These are phyloP conservation scores for Saturnia pavonia DNA, from an alignment of 2,888 invertebrate species.

Conservation along the genomic window DNA sequence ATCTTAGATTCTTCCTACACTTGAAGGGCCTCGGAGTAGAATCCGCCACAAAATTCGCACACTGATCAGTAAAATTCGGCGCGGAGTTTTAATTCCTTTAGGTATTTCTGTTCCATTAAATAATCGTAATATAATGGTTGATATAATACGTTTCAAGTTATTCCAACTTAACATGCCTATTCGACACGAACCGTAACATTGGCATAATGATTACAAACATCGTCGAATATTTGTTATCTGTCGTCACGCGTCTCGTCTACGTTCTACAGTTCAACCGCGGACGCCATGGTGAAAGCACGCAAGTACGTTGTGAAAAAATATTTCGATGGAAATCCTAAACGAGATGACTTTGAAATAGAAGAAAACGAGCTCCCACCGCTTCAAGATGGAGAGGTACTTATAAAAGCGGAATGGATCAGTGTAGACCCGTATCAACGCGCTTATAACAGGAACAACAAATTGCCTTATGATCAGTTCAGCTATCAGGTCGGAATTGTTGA, in stretches of 20 bases:
- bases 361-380: constrained; percentile 83
- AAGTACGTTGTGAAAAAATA: constrained; percentile 80
- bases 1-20: too few relatives aligned
- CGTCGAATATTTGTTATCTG: background rate
- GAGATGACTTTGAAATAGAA: constrained; percentile 80
- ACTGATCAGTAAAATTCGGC: background rate
- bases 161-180: background rate
- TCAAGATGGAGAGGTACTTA: constrained; percentile 76
- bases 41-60: background rate
- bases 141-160: background rate
- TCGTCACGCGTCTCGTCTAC: background rate
- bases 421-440: constrained; percentile 57
- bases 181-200: background rate
- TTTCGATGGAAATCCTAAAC: constrained; percentile 82
- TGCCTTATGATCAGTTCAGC: constrained; percentile 40
- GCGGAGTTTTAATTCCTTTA: background rate
- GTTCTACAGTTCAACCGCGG: background rate
- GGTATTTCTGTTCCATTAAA: background rate
- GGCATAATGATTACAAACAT: background rate
- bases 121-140: background rate
- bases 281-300: constrained; percentile 74
- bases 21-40: too few relatives aligned
- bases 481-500: constrained; percentile 66
- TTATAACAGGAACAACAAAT: constrained; percentile 30
- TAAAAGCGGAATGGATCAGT: constrained; percentile 53